Evolutionary conservation across 2,797 vertebrate genomes (phyloP).

Genomic region (Pyrocephalus nanus): DNA sequence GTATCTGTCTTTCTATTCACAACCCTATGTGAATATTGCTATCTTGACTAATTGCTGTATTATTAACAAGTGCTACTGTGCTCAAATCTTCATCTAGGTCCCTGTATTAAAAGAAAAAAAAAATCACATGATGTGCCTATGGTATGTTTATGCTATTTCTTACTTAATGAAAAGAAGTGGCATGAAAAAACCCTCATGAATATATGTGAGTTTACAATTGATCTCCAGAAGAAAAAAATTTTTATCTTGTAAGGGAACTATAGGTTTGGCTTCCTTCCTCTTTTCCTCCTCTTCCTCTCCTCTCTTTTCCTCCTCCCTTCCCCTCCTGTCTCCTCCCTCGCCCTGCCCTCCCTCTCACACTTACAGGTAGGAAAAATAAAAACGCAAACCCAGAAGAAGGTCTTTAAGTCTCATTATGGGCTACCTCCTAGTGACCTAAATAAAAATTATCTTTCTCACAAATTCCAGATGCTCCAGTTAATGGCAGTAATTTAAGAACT

Average conservation of each 20-base stretch:
- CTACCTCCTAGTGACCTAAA: neutral
- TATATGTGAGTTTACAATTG: neutral
- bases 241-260: neutral
- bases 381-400: neutral
- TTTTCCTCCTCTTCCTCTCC: neutral
- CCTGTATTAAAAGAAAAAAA: neutral
- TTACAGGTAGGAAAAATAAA: neutral
- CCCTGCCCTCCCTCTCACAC: too few relatives aligned
- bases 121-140: neutral
- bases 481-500: neutral
- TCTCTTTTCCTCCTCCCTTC: neutral
- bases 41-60: neutral
- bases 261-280: too few relatives aligned
- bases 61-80: neutral
- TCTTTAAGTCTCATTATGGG: neutral
- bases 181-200: too few relatives aligned
- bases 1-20: neutral
- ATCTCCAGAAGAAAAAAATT: neutral
- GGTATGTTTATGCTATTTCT: neutral
- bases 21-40: neutral
- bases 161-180: neutral
- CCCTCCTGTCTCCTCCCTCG: neutral
- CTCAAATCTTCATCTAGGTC: neutral
- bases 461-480: neutral
- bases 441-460: neutral